Conservation (phyloP, 1,140 invertebrate species). For the Idris sp. region DNA sequence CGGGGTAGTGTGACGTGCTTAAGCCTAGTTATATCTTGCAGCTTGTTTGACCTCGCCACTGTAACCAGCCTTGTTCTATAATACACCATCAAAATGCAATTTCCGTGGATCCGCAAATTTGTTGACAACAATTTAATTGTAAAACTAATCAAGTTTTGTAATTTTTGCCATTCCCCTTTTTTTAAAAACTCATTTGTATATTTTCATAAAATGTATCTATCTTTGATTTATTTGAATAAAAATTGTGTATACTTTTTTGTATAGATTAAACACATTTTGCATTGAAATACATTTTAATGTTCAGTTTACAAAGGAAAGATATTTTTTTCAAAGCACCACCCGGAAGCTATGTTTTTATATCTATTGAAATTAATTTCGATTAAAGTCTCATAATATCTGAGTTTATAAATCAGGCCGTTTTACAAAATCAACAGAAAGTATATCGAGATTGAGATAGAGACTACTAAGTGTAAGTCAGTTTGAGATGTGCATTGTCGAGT, state of each 20-base stretch:
- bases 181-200: no score
- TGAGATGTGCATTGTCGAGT: slow-evolving; percentile 7
- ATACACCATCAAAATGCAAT: slow-evolving; percentile 42
- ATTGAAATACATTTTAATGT: no score
- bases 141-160: no score
- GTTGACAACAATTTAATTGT: no score
- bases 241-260: no score
- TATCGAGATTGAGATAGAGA: slow-evolving; percentile 18
- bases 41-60: slow-evolving; percentile 38
- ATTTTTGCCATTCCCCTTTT: no score
- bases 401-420: slow-evolving; percentile 9
- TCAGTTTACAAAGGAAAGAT: no score
- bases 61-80: slow-evolving; percentile 27
- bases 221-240: no score
- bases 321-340: no score
- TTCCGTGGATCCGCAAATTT: slow-evolving; percentile 23
- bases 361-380: slow-evolving; percentile 11
- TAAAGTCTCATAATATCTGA: slow-evolving; percentile 5
- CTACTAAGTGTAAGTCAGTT: neutral
- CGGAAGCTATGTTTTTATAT: neutral
- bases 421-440: slow-evolving; percentile 1
- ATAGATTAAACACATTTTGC: no score
- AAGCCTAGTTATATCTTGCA: slow-evolving; percentile 42
- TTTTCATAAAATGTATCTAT: no score
- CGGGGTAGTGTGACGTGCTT: slow-evolving; percentile 7